Evolutionary conservation across 2,888 invertebrate species (phyloP).

Genomic region (Pyrgus malvae): DNA sequence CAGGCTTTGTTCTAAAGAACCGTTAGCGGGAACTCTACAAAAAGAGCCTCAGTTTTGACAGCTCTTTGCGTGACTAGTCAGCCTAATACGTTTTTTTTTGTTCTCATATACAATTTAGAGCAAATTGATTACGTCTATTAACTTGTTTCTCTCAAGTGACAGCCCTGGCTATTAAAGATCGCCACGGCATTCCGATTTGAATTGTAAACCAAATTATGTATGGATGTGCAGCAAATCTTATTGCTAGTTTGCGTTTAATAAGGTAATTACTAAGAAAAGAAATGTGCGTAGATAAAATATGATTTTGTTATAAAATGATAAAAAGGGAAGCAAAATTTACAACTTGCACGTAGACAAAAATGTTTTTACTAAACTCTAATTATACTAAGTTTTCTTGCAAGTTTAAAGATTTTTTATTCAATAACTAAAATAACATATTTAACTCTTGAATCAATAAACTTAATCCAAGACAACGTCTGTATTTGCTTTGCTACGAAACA

Average conservation of each 20-base stretch:
- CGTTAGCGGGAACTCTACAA: constrained; percentile 39
- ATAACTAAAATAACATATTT: too few species aligned
- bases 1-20: too few species aligned
- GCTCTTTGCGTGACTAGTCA: constrained; percentile 62
- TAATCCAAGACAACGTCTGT: constrained; percentile 18
- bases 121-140: constrained; percentile 69
- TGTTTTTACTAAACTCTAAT: too few species aligned
- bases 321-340: not conserved
- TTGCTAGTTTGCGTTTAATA: too few species aligned
- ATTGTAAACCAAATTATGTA: not conserved
- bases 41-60: constrained; percentile 58
- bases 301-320: too few species aligned
- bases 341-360: too few species aligned
- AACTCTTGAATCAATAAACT: not conserved
- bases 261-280: too few species aligned
- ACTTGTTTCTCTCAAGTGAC: constrained; percentile 60
- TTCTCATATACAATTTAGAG: constrained; percentile 52
- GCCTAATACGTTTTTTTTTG: constrained; percentile 57
- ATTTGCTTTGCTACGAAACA: constrained; percentile 18
- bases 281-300: too few species aligned
- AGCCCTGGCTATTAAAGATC: constrained; percentile 54
- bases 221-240: too few species aligned
- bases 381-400: too few species aligned
- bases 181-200: constrained; percentile 9
- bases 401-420: too few species aligned